A percentile compares a stretch with the other conserved stretches of the same genome.
Conservation (phyloP, 2,113 vertebrate genomes). For the Oryzias curvinotus region DNA sequence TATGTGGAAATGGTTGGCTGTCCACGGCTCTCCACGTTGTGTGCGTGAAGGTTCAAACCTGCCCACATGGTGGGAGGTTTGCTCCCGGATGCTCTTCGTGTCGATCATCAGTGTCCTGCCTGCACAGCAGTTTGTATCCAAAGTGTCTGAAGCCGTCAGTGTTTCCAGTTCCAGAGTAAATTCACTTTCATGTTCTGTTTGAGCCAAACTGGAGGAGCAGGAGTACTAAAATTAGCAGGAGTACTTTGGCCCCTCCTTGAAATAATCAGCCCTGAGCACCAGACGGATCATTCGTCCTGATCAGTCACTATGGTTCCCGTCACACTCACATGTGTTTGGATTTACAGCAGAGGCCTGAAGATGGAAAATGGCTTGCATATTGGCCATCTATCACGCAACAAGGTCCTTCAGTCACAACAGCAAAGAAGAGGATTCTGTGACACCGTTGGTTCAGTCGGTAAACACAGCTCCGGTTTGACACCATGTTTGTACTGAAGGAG, state of each 20-base stretch:
- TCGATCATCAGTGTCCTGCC: too few relatives aligned
- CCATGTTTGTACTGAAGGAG: conserved; percentile 43
- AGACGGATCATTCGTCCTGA: conserved; percentile 68
- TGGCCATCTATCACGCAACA: conserved; percentile 59
- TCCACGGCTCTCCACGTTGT: too few relatives aligned
- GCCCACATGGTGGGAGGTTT: too few relatives aligned
- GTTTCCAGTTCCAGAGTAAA: too few relatives aligned
- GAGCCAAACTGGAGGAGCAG: too few relatives aligned
- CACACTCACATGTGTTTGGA: conserved; percentile 72
- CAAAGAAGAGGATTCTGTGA: conserved; percentile 36
- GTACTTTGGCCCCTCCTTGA: conserved; percentile 41
- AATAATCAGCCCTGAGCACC: conserved; percentile 67
- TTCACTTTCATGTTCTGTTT: too few relatives aligned
- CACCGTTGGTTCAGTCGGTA: conserved; percentile 45
- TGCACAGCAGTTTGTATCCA: too few relatives aligned
- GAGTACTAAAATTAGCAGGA: conserved; percentile 27
- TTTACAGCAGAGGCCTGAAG: conserved; percentile 56
- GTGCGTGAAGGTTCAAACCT: too few relatives aligned
- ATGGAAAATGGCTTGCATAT: conserved; percentile 42
- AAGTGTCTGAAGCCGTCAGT: too few relatives aligned
- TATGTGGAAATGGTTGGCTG: too few relatives aligned
- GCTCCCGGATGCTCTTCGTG: too few relatives aligned
- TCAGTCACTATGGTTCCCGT: conserved; percentile 63
- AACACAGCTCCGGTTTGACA: conserved; percentile 51
- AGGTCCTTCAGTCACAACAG: conserved; percentile 34